Percentiles rank a stretch among this genome's conserved stretches.
Conservation (phyloP, 2,113 vertebrate genomes). For the Prolemur simus region DNA sequence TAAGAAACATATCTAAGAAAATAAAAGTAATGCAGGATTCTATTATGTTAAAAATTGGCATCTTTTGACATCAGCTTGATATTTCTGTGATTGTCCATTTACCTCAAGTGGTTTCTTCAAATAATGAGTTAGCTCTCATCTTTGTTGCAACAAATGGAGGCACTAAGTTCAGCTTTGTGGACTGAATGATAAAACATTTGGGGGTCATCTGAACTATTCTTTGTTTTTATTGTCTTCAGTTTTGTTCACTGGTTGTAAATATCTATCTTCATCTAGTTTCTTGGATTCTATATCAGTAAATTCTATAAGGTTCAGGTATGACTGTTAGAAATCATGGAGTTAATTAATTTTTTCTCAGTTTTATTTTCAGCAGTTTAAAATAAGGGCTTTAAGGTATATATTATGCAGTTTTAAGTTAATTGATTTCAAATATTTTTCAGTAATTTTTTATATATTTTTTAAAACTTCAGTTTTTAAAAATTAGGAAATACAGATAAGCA, state of each 20-base stretch:
- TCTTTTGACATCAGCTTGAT: constrained; percentile 70
- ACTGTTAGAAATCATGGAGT: neutral
- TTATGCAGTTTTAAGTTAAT: neutral
- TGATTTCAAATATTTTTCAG: neutral
- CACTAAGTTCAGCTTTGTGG: constrained; percentile 50
- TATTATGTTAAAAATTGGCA: constrained; percentile 57
- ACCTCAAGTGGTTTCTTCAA: constrained; percentile 66
- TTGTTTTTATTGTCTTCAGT: constrained; percentile 46
- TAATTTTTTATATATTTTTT: neutral
- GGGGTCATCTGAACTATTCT: constrained; percentile 8
- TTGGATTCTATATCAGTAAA: neutral
- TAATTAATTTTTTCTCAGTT: neutral
- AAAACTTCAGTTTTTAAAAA: neutral
- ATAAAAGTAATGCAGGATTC: constrained; percentile 51
- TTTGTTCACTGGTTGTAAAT: constrained; percentile 25
- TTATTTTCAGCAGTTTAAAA: constrained; percentile 28
- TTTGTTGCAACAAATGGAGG: constrained; percentile 42
- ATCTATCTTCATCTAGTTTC: neutral
- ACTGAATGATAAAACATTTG: constrained; percentile 60
- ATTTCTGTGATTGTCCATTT: constrained; percentile 69
- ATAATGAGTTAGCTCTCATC: constrained; percentile 62
- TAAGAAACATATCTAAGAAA: constrained; percentile 44
- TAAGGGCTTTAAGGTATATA: neutral
- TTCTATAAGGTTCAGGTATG: neutral
- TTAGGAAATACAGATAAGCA: neutral